phyloP scores from a whole-genome alignment of 2,797 vertebrate species.

The Neosilurus hyrtlii region DNA sequence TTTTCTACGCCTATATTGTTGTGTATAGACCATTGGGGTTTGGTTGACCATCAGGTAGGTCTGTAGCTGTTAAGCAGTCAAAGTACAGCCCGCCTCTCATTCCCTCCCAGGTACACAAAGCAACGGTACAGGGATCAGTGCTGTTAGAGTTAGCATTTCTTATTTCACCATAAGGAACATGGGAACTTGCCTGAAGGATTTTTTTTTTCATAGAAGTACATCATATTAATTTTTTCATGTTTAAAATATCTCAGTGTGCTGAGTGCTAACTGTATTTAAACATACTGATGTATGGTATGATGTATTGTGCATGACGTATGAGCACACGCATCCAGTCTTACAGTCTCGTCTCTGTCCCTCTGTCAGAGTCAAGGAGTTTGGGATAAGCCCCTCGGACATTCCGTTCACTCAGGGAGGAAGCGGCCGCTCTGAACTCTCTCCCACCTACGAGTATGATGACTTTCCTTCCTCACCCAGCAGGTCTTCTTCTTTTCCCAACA shows the following conservation, averaged over 20 bases:
- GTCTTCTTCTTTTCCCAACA: slow-evolving; percentile 57
- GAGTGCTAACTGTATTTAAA: too few species aligned
- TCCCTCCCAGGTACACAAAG: too few species aligned
- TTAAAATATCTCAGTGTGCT: too few species aligned
- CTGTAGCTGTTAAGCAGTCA: not conserved
- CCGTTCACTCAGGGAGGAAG: slow-evolving; percentile 92
- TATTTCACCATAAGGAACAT: too few species aligned
- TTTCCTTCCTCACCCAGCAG: slow-evolving; percentile 78
- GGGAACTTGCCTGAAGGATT: too few species aligned
- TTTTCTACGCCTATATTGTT: not conserved
- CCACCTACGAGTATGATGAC: slow-evolving; percentile 89
- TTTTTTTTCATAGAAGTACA: too few species aligned
- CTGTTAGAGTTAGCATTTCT: too few species aligned
- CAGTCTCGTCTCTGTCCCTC: slow-evolving; percentile 67
- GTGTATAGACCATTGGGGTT: not conserved
- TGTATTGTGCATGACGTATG: not conserved
- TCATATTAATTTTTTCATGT: too few species aligned
- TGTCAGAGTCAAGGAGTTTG: slow-evolving; percentile 97
- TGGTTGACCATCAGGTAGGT: not conserved
- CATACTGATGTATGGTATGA: too few species aligned
- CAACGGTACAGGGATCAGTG: too few species aligned
- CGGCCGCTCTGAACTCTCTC: slow-evolving; percentile 89
- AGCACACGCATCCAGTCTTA: not conserved
- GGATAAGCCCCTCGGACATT: slow-evolving; percentile 96
- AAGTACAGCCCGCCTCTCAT: too few species aligned